These are phyloP conservation scores for Leptopilina myrica DNA, from an alignment of 2,888 invertebrate species.

Conservation along the genomic window DNA sequence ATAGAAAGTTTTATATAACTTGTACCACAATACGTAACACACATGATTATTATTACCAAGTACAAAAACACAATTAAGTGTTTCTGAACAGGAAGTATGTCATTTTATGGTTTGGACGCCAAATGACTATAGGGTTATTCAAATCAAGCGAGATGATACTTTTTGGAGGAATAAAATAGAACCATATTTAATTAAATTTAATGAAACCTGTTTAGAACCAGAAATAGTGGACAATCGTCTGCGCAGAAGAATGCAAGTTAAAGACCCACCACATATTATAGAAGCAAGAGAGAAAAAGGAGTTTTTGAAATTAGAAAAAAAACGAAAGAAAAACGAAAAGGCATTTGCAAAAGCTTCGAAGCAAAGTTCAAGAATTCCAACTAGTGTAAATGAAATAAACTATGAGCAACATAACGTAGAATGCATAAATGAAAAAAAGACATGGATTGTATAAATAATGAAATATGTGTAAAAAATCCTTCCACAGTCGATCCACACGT, in stretches of 20 bases:
- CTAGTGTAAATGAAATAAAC: background rate
- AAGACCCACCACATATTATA: background rate
- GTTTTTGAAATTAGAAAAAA: background rate
- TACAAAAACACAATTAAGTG: slow-evolving; percentile 48
- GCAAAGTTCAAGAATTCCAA: background rate
- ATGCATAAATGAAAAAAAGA: too few relatives aligned
- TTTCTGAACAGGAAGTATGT: slow-evolving; percentile 31
- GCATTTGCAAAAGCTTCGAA: background rate
- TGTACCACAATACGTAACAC: slow-evolving; percentile 40
- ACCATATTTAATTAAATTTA: slow-evolving; percentile 9
- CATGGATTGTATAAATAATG: too few relatives aligned
- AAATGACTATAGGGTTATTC: background rate
- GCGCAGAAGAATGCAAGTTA: slow-evolving; percentile 48
- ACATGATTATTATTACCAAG: slow-evolving; percentile 50
- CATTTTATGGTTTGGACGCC: slow-evolving; percentile 37
- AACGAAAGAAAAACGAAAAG: background rate
- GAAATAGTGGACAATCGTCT: slow-evolving; percentile 10
- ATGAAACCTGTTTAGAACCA: background rate
- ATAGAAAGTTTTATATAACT: background rate
- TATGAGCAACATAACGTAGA: background rate
- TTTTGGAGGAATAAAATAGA: slow-evolving; percentile 40
- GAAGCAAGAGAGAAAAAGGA: background rate
- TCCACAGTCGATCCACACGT: background rate
- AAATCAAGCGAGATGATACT: slow-evolving; percentile 22
- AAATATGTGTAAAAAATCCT: background rate